Evolutionary conservation across 2,888 invertebrate genomes (phyloP), one percentile per base, ranked within the genome.

Genomic region (Hyposoter didymator): DNA sequence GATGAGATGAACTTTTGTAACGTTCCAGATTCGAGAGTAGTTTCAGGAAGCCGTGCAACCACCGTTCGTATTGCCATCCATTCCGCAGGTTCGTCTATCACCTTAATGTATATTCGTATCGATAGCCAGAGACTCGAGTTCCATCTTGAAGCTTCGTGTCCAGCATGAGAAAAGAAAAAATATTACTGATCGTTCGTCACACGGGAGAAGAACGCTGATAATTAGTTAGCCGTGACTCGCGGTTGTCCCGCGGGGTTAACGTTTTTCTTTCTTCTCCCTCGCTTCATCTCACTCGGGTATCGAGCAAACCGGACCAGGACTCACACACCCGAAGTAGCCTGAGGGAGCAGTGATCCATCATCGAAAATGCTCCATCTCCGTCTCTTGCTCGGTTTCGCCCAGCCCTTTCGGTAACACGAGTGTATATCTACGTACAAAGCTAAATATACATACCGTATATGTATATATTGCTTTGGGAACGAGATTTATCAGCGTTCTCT

Each of bases 331-430:
- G 89, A 92, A 90, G 91, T 90, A 90, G 90, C 90, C 91, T 88
- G 89, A 84, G 90, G 89, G 90, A 88, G 87, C 88, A 86, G 89
- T 89, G 90, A 92, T 92, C 92, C 91, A 92, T 92, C 92, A 92
- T 92, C 92, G 91, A 90, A 90, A 91, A 91, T 90, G 90, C 88
- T 74, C 28, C 75, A 52, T 74, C 84, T 80, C 62, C 76, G 79
- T 72, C 72, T 73, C 69, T 83, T 80, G 64, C 64, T 83, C 80
- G 64, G 62, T 80, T 82, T 81, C 59, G 78, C 79, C 81, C 83
- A 78, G 78, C 78, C 80, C 83, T 81, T 72, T 76, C 78, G 82
- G 79, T 84, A 82, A 84, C 75, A 64, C 76, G 85, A 82, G 79
- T 55, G 49, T 59, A 67, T 49, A 67, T 49, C 62, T 45, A 62